Conservation (phyloP, 2,888 invertebrate genomes). For the Lasioglossum pauxillum region DNA sequence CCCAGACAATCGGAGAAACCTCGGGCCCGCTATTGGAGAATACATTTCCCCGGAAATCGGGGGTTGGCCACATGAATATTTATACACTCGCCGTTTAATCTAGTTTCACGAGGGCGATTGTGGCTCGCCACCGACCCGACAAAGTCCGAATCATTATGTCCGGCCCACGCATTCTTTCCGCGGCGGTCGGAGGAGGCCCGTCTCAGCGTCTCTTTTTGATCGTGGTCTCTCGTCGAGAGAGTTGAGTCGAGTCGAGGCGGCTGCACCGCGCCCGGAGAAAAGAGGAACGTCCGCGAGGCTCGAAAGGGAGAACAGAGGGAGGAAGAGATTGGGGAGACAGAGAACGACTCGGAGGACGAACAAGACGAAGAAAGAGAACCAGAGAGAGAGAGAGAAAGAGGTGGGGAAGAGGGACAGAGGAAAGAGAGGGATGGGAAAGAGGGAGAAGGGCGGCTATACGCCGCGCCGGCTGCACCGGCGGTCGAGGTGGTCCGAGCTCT, state of each 20-base stretch:
- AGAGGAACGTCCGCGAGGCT: slow-evolving; percentile 52
- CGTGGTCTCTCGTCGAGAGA: slow-evolving; percentile 61
- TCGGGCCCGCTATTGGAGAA: neutral
- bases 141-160: slow-evolving; percentile 82
- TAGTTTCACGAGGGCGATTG: slow-evolving; percentile 64
- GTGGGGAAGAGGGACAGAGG: slow-evolving; percentile 16
- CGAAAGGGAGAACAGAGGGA: slow-evolving; percentile 39
- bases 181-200: slow-evolving; percentile 65
- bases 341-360: slow-evolving; percentile 7
- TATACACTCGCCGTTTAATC: slow-evolving; percentile 61
- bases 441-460: slow-evolving; percentile 36
- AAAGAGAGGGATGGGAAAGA: slow-evolving; percentile 20
- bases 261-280: slow-evolving; percentile 35
- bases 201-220: slow-evolving; percentile 73
- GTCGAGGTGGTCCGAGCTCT: slow-evolving; percentile 83
- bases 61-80: slow-evolving; percentile 53
- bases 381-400: neutral
- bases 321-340: slow-evolving; percentile 25
- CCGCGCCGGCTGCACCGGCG: slow-evolving; percentile 64
- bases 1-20: neutral
- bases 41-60: neutral
- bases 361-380: neutral
- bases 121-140: slow-evolving; percentile 74
- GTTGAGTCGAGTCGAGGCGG: slow-evolving; percentile 45
- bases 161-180: slow-evolving; percentile 81